Conservation (phyloP, 2,113 vertebrate species). For the Rhinopomastus cyanomelas region DNA sequence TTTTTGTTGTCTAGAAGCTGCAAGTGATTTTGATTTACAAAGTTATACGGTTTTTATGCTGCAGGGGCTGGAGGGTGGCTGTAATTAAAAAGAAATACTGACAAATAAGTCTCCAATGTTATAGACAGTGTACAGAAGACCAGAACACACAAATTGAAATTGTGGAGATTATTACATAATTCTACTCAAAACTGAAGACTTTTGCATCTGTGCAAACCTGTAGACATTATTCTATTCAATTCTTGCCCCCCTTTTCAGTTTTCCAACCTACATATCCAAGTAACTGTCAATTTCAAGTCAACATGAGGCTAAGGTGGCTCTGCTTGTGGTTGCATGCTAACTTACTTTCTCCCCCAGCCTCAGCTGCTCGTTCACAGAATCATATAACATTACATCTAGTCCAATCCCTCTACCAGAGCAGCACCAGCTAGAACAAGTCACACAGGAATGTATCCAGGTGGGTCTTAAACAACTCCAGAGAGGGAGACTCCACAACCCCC, state of each 20-base stretch:
- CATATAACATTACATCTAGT: no score
- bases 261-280: background rate
- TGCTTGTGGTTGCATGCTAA: background rate
- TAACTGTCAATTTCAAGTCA: background rate
- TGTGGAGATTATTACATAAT: background rate
- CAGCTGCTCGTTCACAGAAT: background rate
- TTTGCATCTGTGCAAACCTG: background rate
- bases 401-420: no score
- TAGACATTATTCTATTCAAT: background rate
- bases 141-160: background rate
- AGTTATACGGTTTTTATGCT: background rate
- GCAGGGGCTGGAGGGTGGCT: fast-evolving
- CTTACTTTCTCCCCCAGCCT: background rate
- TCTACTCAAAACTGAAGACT: background rate
- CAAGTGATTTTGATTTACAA: background rate
- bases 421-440: no score
- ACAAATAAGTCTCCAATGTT: background rate
- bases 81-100: background rate
- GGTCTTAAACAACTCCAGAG: no score
- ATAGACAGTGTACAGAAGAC: background rate
- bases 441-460: no score
- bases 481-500: no score
- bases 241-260: background rate
- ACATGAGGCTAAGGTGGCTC: background rate
- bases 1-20: background rate